Base-by-base conservation (phyloP, 2,797 vertebrate species). In the Liasis olivaceus region DNA sequence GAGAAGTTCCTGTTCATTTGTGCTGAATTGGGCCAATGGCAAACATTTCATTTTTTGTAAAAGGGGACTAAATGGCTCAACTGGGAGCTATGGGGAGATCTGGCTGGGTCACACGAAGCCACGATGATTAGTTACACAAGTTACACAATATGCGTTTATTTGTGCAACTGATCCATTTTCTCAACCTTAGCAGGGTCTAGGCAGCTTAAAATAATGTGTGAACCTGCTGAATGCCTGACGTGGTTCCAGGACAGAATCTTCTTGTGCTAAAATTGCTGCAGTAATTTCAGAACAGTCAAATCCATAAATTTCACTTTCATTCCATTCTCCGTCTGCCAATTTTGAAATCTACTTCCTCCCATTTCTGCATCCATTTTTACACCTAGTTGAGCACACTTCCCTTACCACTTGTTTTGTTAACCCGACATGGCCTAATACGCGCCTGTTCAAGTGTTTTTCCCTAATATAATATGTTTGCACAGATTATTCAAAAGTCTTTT, bases 1-100 rank as follows among this genome's bases (percentile, higher is more conserved):
- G 94, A 93, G 95, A 93, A 92, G 93, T 94, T 56, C 64, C 91
- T 91, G 93, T 89, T 95, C 87, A 90, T 94, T 94, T 87, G 89
- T 93, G 93, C 94, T 93, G 96, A 92, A 90, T 94, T 95, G 84
- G 93, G 51, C 42, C n/a, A 14, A 54, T 14, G 47, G 59, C n/a
- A 59, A 86, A n/a, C 24, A 51, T 54, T 77, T 62, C 24, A 13
- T 24, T 54, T 72, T 87, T 12, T 63, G 15, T 69, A 13, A 90
- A 87, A 87, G 36, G n/a, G 0, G 4, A 14, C 36, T 42, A 2
- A 42, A 42, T 42, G 36, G 36, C 36, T 42, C 36, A 42, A 42
- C 36, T 42, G 36, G 36, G 36, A 42, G 36, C 36, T 42, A 42
- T 42, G 36, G 36, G 36, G 36, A 42, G 36, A 42, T 42, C 36